Conservation (phyloP, 2,888 invertebrate genomes). For the Phasia obesa region DNA sequence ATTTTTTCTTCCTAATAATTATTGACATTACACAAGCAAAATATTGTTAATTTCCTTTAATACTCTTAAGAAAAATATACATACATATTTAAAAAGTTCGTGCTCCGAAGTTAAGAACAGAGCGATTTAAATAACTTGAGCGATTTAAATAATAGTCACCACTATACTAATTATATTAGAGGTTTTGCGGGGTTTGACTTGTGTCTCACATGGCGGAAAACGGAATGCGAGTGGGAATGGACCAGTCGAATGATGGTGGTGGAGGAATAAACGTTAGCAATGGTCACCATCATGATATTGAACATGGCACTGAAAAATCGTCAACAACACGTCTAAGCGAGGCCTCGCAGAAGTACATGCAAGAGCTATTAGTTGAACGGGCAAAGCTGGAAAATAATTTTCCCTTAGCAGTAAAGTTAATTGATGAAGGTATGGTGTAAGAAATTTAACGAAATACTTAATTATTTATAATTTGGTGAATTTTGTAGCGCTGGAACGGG, state of each 20-base stretch:
- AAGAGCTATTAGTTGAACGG: conserved; percentile 79
- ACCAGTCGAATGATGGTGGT: conserved; percentile 74
- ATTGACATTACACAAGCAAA: conserved; percentile 69
- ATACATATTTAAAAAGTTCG: not conserved
- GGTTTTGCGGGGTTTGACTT: conserved; percentile 55
- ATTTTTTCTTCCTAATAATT: conserved; percentile 67
- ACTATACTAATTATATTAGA: conserved; percentile 37
- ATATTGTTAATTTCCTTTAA: conserved; percentile 44
- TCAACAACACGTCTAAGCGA: conserved; percentile 78
- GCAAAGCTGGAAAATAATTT: conserved; percentile 80
- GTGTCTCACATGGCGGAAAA: conserved; percentile 77
- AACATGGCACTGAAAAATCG: conserved; percentile 74
- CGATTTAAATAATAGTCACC: not conserved
- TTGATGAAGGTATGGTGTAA: conserved; percentile 78
- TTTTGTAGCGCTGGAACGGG: conserved; percentile 88
- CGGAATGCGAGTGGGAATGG: conserved; percentile 77
- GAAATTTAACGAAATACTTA: not conserved
- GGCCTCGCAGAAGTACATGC: conserved; percentile 80
- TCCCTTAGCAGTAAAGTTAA: conserved; percentile 80
- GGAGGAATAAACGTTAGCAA: conserved; percentile 73
- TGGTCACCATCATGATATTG: conserved; percentile 78
- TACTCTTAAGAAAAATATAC: conserved; percentile 9
- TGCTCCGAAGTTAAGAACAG: not conserved
- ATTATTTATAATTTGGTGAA: conserved; percentile 13
- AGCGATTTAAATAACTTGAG: not conserved